phyloP scores from a whole-genome alignment of 2,113 vertebrate genomes.

The Penelope pileata region DNA sequence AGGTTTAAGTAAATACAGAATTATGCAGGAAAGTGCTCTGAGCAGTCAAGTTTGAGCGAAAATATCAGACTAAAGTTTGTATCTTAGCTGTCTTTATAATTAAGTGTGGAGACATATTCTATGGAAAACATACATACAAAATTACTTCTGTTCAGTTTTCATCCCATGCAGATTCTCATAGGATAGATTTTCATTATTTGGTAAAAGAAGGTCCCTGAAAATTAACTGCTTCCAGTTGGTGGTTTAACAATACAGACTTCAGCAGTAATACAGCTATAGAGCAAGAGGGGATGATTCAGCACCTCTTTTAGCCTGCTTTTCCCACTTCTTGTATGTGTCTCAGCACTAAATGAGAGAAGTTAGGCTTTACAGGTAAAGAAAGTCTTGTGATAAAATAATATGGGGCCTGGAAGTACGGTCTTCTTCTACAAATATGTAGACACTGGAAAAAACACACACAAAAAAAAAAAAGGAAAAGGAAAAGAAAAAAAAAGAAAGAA shows the following conservation, averaged over 20 bases:
- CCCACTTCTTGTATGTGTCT: background rate
- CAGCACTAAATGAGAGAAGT: background rate
- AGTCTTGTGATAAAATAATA: background rate
- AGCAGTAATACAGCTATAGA: background rate
- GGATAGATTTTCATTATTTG: background rate
- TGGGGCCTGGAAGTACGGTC: background rate
- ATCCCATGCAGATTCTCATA: background rate
- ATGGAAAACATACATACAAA: background rate
- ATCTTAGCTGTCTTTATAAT: background rate
- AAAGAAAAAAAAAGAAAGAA: background rate
- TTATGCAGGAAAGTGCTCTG: background rate
- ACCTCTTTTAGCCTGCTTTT: background rate
- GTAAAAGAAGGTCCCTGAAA: background rate
- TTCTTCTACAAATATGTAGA: background rate
- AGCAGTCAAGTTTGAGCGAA: background rate
- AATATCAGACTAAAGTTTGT: background rate
- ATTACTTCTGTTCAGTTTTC: background rate
- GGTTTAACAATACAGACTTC: background rate
- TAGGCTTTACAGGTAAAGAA: background rate
- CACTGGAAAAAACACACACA: no score
- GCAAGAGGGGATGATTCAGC: background rate
- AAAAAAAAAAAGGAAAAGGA: background rate
- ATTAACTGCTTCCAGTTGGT: background rate
- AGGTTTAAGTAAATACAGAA: slow-evolving; percentile 6
- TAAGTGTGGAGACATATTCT: background rate